These are phyloP conservation scores for Phyllotreta striolata DNA, from an alignment of 2,888 invertebrate genomes.

Conservation along the genomic window DNA sequence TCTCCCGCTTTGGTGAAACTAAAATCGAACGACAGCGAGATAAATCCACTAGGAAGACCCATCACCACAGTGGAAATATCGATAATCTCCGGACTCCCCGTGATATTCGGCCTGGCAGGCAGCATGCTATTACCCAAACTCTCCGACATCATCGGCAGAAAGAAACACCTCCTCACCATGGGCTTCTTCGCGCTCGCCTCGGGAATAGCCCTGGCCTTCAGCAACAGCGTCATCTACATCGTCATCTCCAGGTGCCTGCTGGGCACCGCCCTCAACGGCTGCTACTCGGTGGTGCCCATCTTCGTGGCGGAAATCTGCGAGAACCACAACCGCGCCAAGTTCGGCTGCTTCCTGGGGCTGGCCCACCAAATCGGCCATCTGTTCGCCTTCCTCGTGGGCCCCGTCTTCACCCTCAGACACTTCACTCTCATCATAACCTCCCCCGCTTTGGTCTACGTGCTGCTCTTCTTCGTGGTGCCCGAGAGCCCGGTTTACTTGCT, in stretches of 20 bases:
- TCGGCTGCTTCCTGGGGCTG: slow-evolving; percentile 12
- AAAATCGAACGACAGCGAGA: slow-evolving; percentile 20
- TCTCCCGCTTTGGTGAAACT: slow-evolving; percentile 42
- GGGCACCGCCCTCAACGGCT: too few species aligned
- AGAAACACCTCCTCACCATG: slow-evolving; percentile 69
- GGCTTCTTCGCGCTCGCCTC: slow-evolving; percentile 70
- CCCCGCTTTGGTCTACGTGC: too few species aligned
- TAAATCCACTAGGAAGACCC: slow-evolving; percentile 39
- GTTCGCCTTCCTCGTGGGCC: slow-evolving; percentile 21
- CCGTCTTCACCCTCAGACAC: slow-evolving; percentile 14
- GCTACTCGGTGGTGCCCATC: slow-evolving; percentile 3
- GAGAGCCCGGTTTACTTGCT: too few species aligned
- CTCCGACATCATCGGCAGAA: slow-evolving; percentile 64
- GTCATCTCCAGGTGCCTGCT: background rate
- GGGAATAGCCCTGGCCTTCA: slow-evolving; percentile 33
- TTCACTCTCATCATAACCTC: slow-evolving; percentile 10
- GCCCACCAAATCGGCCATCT: slow-evolving; percentile 11
- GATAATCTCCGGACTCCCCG: slow-evolving; percentile 36
- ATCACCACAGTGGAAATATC: slow-evolving; percentile 39
- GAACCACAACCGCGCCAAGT: slow-evolving; percentile 27
- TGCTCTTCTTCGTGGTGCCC: too few species aligned
- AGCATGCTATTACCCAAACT: slow-evolving; percentile 33
- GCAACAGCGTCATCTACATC: slow-evolving; percentile 22
- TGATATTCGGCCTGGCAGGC: slow-evolving; percentile 34
- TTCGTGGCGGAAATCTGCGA: slow-evolving; percentile 26